Conservation (phyloP, 1,140 invertebrate genomes). For the Drosophila virilis region DNA sequence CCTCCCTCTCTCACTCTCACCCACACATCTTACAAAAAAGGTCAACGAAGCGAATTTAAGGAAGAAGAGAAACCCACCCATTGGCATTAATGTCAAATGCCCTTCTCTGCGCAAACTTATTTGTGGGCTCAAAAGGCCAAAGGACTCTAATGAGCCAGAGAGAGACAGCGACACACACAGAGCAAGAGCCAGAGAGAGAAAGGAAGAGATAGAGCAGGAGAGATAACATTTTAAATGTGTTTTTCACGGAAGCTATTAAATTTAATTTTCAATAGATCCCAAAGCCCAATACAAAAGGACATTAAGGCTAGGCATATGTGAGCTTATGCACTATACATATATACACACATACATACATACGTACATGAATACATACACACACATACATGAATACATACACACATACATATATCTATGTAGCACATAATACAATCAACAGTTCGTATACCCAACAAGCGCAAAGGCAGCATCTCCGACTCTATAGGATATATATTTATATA, state of each 20-base stretch:
- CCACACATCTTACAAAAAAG: slow-evolving; percentile 11
- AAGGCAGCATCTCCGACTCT: too few relatives aligned
- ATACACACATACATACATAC: background rate
- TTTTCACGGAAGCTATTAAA: too few relatives aligned
- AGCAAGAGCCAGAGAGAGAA: background rate
- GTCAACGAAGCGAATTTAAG: slow-evolving; percentile 61
- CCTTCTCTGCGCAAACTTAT: slow-evolving; percentile 17
- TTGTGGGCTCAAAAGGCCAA: slow-evolving; percentile 7
- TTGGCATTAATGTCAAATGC: slow-evolving; percentile 59
- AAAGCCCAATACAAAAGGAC: too few relatives aligned
- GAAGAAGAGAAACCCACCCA: slow-evolving; percentile 23
- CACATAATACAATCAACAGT: too few relatives aligned
- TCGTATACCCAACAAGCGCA: too few relatives aligned
- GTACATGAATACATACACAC: background rate
- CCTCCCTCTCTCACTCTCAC: background rate
- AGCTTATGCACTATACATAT: background rate
- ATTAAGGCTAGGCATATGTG: too few relatives aligned
- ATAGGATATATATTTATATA: too few relatives aligned
- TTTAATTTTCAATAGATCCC: too few relatives aligned
- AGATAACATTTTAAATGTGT: background rate
- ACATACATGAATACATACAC: background rate
- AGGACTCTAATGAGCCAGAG: slow-evolving; percentile 32
- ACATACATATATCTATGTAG: background rate
- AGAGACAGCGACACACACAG: too few relatives aligned
- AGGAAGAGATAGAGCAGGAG: background rate